phyloP scores from a whole-genome alignment of 2,797 vertebrate species.

The Prunella strophiata region DNA sequence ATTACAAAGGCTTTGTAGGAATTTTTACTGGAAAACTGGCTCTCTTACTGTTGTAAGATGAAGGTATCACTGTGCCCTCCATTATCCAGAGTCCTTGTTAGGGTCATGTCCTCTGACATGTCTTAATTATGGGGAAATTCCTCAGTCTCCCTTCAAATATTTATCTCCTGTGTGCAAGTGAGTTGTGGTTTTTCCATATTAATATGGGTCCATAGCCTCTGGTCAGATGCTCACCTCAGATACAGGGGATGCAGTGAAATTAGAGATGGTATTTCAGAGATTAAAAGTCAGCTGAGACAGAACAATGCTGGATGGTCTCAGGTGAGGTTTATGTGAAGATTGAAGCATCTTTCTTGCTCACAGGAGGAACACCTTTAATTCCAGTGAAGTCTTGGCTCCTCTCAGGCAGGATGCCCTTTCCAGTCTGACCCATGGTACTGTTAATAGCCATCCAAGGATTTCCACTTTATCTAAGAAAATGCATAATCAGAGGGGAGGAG shows the following conservation, averaged over 20 bases:
- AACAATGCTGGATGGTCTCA: not conserved
- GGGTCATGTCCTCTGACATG: not conserved
- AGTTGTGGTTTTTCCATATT: not conserved
- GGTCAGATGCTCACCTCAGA: conserved; percentile 10
- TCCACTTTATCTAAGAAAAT: conserved; percentile 53
- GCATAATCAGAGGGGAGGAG: conserved; percentile 65
- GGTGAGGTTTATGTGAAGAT: not conserved
- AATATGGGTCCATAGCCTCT: not conserved
- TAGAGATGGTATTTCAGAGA: not conserved
- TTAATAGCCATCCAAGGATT: conserved; percentile 30
- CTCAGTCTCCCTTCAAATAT: conserved; percentile 21
- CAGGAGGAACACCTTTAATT: not conserved
- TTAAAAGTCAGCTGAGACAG: not conserved
- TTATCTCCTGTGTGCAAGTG: not conserved
- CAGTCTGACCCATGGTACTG: not conserved
- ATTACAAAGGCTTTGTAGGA: not conserved
- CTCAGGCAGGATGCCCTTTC: not conserved
- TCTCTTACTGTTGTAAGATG: not conserved
- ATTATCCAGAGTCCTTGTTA: not conserved
- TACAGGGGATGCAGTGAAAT: not conserved
- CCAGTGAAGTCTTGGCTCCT: not conserved
- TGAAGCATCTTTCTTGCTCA: not conserved
- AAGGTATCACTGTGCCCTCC: not conserved
- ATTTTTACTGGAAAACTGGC: not conserved
- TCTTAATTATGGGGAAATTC: conserved; percentile 31